Conservation (phyloP, 2,797 vertebrate genomes). For the Coccyzus lansbergi region DNA sequence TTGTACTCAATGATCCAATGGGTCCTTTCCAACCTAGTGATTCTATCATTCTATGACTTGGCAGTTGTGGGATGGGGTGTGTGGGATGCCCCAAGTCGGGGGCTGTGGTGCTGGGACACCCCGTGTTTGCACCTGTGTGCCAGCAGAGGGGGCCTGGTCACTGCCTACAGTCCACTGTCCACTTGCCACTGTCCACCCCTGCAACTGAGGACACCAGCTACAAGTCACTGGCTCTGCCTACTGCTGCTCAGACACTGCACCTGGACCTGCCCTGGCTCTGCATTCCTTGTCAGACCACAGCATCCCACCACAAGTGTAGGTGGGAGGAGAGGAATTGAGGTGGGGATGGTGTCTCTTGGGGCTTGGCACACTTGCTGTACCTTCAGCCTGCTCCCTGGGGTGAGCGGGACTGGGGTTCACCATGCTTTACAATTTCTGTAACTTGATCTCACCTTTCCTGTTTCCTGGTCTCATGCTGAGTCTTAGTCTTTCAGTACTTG, state of each 20-base stretch:
- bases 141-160: neutral
- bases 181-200: neutral
- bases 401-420: rapidly evolving
- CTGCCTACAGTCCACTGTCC: neutral
- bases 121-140: neutral
- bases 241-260: rapidly evolving
- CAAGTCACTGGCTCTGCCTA: rapidly evolving
- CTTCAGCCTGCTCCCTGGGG: neutral
- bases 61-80: too few relatives aligned
- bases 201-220: rapidly evolving
- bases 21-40: too few relatives aligned
- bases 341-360: rapidly evolving
- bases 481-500: neutral
- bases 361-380: neutral
- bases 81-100: neutral
- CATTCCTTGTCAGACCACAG: rapidly evolving
- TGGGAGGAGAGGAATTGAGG: rapidly evolving
- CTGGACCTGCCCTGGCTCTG: rapidly evolving
- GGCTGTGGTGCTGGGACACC: too few relatives aligned
- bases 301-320: neutral
- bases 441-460: rapidly evolving
- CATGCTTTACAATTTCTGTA: neutral
- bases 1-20: too few relatives aligned
- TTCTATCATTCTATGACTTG: too few relatives aligned
- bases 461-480: rapidly evolving